A percentile compares a stretch with the other conserved stretches of the same genome.
These are phyloP conservation scores for Enteromius fasciolatus DNA, from an alignment of 2,797 vertebrate species.

Conservation along the genomic window DNA sequence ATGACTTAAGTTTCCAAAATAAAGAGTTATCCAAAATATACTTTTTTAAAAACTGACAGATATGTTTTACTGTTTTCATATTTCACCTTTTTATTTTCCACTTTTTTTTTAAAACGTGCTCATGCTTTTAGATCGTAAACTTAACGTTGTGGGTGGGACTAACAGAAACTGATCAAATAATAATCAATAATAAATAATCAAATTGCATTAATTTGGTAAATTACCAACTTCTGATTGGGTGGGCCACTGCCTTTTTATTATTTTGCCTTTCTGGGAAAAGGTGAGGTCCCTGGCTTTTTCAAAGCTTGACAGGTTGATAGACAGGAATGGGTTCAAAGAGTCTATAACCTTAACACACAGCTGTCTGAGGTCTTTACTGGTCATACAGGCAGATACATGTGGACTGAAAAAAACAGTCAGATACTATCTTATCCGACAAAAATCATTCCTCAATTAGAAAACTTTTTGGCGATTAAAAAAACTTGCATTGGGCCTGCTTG, in stretches of 20 bases:
- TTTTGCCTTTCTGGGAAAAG: neutral
- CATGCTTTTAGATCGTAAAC: too few species aligned
- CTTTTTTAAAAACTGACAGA: too few species aligned
- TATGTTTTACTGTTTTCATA: too few species aligned
- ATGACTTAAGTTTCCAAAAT: too few species aligned
- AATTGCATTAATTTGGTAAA: too few species aligned
- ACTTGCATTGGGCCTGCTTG: neutral
- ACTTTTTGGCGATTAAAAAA: neutral
- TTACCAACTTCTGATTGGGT: too few species aligned
- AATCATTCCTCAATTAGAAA: neutral
- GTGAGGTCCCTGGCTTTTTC: constrained; percentile 21
- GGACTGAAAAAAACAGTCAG: neutral
- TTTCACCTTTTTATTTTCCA: too few species aligned
- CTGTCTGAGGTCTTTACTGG: constrained; percentile 11
- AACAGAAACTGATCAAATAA: too few species aligned
- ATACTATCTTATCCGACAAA: neutral
- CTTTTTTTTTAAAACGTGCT: too few species aligned
- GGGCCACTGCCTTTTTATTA: neutral
- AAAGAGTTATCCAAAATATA: too few species aligned
- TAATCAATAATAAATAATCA: too few species aligned
- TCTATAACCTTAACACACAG: constrained; percentile 24
- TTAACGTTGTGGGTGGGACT: too few species aligned
- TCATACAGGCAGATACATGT: constrained; percentile 5
- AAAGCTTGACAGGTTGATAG: constrained; percentile 17
- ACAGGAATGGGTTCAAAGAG: constrained; percentile 11